Conservation (phyloP, 2,888 invertebrate species). For the Agriopis leucophaearia region DNA sequence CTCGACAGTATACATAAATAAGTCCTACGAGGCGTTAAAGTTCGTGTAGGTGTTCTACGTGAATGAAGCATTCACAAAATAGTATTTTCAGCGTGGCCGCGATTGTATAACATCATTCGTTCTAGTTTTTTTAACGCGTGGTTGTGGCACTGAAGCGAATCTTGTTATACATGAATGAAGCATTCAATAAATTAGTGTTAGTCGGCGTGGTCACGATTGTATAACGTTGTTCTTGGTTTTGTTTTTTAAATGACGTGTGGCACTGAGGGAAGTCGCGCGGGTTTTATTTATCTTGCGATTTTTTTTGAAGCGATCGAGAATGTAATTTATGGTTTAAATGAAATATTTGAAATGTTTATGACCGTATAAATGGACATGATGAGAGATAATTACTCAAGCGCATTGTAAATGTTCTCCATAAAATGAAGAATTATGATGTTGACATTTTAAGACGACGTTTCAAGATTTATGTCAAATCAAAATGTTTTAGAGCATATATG, state of each 20-base stretch:
- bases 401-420: neutral
- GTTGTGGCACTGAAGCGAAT: neutral
- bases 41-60: conserved; percentile 44
- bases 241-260: conserved; percentile 27
- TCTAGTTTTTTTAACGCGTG: conserved; percentile 27
- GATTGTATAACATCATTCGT: conserved; percentile 33
- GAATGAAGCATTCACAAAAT: conserved; percentile 44
- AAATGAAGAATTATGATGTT: neutral
- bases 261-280: conserved; percentile 8
- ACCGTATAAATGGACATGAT: conserved; percentile 7
- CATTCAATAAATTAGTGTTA: conserved; percentile 36
- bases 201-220: conserved; percentile 39
- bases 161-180: conserved; percentile 44
- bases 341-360: conserved; percentile 26
- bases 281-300: neutral
- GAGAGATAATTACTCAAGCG: neutral
- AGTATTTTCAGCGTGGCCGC: conserved; percentile 41
- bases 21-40: conserved; percentile 37
- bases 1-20: conserved; percentile 35
- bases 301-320: conserved; percentile 8
- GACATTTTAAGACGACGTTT: no score
- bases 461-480: no score
- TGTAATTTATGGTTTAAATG: conserved; percentile 27
- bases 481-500: no score
- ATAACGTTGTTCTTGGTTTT: conserved; percentile 29